A percentile compares a stretch with the other conserved stretches of the same genome.
phyloP scores from a whole-genome alignment of 1,140 invertebrate species.

The Lamellibrachia luymesi region DNA sequence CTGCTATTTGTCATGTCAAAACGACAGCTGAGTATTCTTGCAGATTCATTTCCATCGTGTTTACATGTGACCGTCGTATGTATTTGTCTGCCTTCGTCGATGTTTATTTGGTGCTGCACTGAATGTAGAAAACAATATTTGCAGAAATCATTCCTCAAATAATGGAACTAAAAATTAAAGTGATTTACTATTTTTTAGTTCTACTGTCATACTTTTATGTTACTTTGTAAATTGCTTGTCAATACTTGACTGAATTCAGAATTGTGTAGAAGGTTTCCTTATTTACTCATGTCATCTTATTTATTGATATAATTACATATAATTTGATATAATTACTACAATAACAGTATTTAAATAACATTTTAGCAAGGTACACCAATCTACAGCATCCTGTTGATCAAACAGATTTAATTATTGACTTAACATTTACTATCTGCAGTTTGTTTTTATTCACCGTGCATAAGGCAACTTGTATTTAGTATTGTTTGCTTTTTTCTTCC shows the following conservation, averaged over 20 bases:
- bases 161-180: not conserved
- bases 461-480: too few relatives aligned
- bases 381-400: too few relatives aligned
- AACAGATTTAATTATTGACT: too few relatives aligned
- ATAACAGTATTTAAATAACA: too few relatives aligned
- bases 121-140: not conserved
- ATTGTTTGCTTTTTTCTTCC: too few relatives aligned
- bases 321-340: too few relatives aligned
- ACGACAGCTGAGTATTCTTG: not conserved
- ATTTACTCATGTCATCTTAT: not conserved
- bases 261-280: not conserved
- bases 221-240: too few relatives aligned
- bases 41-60: not conserved
- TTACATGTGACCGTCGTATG: not conserved
- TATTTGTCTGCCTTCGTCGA: not conserved
- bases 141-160: not conserved
- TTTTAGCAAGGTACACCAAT: too few relatives aligned
- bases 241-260: too few relatives aligned
- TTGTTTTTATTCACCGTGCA: too few relatives aligned
- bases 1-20: not conserved
- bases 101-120: not conserved
- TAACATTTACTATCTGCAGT: too few relatives aligned
- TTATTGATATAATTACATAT: not conserved
- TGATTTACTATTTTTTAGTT: not conserved
- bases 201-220: not conserved